Evolutionary conservation across 35 echinoderm and acorn worm genomes (phyloP).

Genomic region (Patiria miniata): DNA sequence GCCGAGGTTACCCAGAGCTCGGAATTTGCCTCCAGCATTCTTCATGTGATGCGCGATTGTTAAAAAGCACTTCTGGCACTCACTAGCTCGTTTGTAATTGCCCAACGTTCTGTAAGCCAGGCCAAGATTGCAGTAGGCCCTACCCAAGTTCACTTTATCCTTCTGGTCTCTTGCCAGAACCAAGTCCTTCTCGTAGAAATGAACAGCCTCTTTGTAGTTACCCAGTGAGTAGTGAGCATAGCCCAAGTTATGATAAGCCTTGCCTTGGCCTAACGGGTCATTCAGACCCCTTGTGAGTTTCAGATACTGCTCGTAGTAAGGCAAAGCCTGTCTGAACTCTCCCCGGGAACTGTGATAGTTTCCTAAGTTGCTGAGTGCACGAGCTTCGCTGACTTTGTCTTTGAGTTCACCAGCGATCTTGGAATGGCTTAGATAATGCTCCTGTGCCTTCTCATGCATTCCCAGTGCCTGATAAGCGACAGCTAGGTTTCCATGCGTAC

Average conservation of each 20-base stretch:
- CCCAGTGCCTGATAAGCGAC: slow-evolving; percentile 94
- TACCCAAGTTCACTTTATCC: slow-evolving; percentile 90
- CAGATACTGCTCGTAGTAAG: slow-evolving; percentile 87
- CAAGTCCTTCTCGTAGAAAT: slow-evolving; percentile 93
- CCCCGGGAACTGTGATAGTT: slow-evolving; percentile 92
- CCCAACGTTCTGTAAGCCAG: slow-evolving; percentile 90
- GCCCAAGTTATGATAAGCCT: slow-evolving; percentile 94
- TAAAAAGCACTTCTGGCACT: slow-evolving; percentile 98
- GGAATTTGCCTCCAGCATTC: slow-evolving; percentile 90
- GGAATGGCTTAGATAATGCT: slow-evolving; percentile 88
- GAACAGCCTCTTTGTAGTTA: slow-evolving; percentile 91
- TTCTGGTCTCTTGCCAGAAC: slow-evolving; percentile 80
- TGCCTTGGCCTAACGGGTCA: slow-evolving; percentile 75
- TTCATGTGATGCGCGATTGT: slow-evolving; percentile 97
- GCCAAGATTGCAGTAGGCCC: slow-evolving; percentile 97
- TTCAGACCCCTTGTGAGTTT: slow-evolving; percentile 65
- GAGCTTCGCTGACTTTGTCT: slow-evolving; percentile 83
- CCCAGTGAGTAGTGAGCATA: slow-evolving; percentile 97
- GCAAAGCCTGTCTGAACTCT: slow-evolving; percentile 93
- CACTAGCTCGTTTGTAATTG: slow-evolving; percentile 79
- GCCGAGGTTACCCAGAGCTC: slow-evolving; percentile 95
- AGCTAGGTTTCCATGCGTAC: slow-evolving; percentile 93
- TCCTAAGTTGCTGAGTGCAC: slow-evolving; percentile 87
- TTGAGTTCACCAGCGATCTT: slow-evolving; percentile 84
- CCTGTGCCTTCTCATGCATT: slow-evolving; percentile 93